Conservation (phyloP, 2,797 vertebrate species). For the Hippoglossus hippoglossus region DNA sequence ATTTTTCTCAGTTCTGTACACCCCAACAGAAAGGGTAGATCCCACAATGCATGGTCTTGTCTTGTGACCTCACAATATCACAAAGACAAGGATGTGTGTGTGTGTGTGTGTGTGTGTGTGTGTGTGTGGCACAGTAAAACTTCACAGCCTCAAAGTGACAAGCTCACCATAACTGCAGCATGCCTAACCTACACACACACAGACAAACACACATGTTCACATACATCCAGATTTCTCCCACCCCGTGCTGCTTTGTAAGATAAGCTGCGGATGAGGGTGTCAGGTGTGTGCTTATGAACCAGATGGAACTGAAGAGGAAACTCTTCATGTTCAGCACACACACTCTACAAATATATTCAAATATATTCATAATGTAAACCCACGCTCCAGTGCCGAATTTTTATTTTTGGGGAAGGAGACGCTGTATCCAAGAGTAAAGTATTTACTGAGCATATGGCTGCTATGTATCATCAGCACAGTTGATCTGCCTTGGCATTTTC, state of each 20-base stretch:
- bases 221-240: constrained; percentile 19
- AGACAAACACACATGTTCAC: constrained; percentile 2
- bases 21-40: too few species aligned
- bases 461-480: constrained; percentile 21
- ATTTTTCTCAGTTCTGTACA: too few species aligned
- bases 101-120: neutral
- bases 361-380: constrained; percentile 48
- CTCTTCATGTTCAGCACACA: constrained; percentile 28
- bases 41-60: too few species aligned
- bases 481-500: constrained; percentile 21
- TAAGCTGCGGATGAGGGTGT: constrained; percentile 46
- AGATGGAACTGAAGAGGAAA: constrained; percentile 39
- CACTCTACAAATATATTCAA: constrained; percentile 45
- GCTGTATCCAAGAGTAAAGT: constrained; percentile 1
- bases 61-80: too few species aligned
- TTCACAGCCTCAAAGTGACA: too few species aligned
- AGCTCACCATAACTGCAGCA: too few species aligned
- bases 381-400: constrained; percentile 4
- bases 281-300: constrained; percentile 44
- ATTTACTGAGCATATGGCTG: constrained; percentile 22
- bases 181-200: neutral
- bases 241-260: constrained; percentile 32
- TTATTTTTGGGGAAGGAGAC: neutral
- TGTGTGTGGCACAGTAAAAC: too few species aligned
- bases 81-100: too few species aligned